These are phyloP conservation scores for Sciurus carolinensis DNA, from an alignment of 2,797 vertebrate genomes.

Conservation along the genomic window DNA sequence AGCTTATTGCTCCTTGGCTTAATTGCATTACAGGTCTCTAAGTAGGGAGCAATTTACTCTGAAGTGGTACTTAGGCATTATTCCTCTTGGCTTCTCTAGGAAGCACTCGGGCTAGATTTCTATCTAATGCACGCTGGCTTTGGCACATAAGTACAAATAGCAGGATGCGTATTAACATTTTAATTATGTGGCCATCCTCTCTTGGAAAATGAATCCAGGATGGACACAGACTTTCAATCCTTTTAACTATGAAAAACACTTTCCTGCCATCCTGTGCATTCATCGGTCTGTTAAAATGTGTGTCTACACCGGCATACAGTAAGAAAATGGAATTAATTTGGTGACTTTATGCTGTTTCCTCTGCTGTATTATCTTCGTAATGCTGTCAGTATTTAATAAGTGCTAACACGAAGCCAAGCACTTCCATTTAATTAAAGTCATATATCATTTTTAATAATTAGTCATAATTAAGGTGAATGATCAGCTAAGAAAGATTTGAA, in stretches of 20 bases:
- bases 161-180: slow-evolving; percentile 65
- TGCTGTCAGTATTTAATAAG: slow-evolving; percentile 81
- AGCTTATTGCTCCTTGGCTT: slow-evolving; percentile 86
- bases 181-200: slow-evolving; percentile 71
- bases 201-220: slow-evolving; percentile 52
- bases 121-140: slow-evolving; percentile 73
- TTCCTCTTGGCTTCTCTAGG: slow-evolving; percentile 84
- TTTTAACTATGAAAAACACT: slow-evolving; percentile 69
- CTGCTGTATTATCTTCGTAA: slow-evolving; percentile 62
- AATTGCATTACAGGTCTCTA: slow-evolving; percentile 89
- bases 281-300: slow-evolving; percentile 49
- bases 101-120: slow-evolving; percentile 81
- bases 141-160: slow-evolving; percentile 45
- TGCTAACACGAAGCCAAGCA: slow-evolving; percentile 88
- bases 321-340: slow-evolving; percentile 27
- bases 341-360: slow-evolving; percentile 34
- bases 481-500: slow-evolving; percentile 84
- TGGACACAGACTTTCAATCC: slow-evolving; percentile 68
- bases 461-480: slow-evolving; percentile 90
- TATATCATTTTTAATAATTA: slow-evolving; percentile 90
- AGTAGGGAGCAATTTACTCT: slow-evolving; percentile 89
- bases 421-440: slow-evolving; percentile 91
- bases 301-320: not conserved
- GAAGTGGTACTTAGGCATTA: slow-evolving; percentile 87
- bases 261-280: not conserved